Percentiles rank a stretch among this genome's conserved stretches.
Evolutionary conservation across 2,888 invertebrate genomes (phyloP).

Genomic region (Polydrusus cervinus): DNA sequence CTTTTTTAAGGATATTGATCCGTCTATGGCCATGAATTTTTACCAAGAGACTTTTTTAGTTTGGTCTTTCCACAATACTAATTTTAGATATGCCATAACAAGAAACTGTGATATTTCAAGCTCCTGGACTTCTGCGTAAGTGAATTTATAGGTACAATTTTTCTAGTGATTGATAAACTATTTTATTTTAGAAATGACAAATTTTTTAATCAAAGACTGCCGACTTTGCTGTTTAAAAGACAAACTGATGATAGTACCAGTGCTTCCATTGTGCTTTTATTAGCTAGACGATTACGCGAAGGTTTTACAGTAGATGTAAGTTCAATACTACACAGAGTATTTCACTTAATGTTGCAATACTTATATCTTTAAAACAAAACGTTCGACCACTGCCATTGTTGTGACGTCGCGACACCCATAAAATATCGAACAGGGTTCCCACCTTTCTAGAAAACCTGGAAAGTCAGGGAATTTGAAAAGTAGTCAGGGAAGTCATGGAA

Average conservation of each 20-base stretch:
- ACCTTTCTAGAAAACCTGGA: too few species aligned
- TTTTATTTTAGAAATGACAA: slow-evolving; percentile 71
- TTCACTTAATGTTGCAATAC: too few species aligned
- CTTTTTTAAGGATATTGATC: slow-evolving; percentile 63
- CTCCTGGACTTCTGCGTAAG: slow-evolving; percentile 62
- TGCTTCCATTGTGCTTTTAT: slow-evolving; percentile 77
- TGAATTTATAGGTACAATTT: slow-evolving; percentile 31
- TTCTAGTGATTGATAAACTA: neutral
- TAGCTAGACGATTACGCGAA: slow-evolving; percentile 84
- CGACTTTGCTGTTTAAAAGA: slow-evolving; percentile 76
- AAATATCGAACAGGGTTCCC: too few species aligned
- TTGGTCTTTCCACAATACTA: slow-evolving; percentile 64
- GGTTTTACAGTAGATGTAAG: slow-evolving; percentile 81
- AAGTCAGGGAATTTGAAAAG: too few species aligned
- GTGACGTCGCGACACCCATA: too few species aligned
- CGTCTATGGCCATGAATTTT: slow-evolving; percentile 66
- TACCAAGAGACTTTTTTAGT: slow-evolving; percentile 67
- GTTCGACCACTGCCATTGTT: too few species aligned
- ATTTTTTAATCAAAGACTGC: slow-evolving; percentile 75
- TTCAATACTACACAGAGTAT: slow-evolving; percentile 15
- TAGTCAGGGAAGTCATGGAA: too few species aligned
- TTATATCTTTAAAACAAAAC: too few species aligned
- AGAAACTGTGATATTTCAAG: slow-evolving; percentile 59
- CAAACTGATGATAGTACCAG: slow-evolving; percentile 79
- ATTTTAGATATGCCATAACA: slow-evolving; percentile 58